Percentiles rank a stretch among this genome's conserved stretches.
These are phyloP conservation scores for Drosophila kikkawai DNA, from an alignment of 1,140 invertebrate genomes.

Conservation along the genomic window DNA sequence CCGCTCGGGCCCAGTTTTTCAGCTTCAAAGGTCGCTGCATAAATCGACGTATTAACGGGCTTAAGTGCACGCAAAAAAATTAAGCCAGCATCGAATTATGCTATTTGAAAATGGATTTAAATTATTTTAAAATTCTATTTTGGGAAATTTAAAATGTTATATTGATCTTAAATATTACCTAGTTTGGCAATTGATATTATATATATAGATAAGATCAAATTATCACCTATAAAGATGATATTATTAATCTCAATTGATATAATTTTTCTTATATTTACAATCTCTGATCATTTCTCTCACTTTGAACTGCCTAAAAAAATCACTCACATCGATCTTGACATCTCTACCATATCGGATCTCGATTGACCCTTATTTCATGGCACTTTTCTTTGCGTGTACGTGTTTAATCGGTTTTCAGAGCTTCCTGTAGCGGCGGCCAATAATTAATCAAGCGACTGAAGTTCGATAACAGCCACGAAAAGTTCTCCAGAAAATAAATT, in stretches of 20 bases:
- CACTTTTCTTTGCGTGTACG: slow-evolving; percentile 10
- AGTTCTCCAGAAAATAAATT: slow-evolving; percentile 38
- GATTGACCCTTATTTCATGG: slow-evolving; percentile 16
- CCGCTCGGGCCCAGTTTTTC: slow-evolving; percentile 23
- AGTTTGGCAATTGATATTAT: neutral
- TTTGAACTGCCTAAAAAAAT: neutral
- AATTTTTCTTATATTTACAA: neutral
- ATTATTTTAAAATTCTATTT: too few relatives aligned
- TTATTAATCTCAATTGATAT: neutral
- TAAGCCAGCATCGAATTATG: neutral
- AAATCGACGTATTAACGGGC: neutral
- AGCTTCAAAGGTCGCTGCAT: slow-evolving; percentile 31
- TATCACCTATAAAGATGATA: too few relatives aligned
- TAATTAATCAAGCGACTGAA: slow-evolving; percentile 40
- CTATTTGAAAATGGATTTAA: too few relatives aligned
- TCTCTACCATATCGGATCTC: neutral
- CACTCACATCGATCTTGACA: neutral
- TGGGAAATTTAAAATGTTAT: too few relatives aligned
- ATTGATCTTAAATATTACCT: neutral
- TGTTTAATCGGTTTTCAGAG: slow-evolving; percentile 20
- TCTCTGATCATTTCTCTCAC: neutral
- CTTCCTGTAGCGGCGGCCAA: slow-evolving; percentile 39
- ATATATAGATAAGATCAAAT: neutral
- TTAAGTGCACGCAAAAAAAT: slow-evolving; percentile 1
- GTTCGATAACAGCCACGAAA: slow-evolving; percentile 39